phyloP scores from a whole-genome alignment of 2,797 vertebrate species.

The Ciconia nigra region DNA sequence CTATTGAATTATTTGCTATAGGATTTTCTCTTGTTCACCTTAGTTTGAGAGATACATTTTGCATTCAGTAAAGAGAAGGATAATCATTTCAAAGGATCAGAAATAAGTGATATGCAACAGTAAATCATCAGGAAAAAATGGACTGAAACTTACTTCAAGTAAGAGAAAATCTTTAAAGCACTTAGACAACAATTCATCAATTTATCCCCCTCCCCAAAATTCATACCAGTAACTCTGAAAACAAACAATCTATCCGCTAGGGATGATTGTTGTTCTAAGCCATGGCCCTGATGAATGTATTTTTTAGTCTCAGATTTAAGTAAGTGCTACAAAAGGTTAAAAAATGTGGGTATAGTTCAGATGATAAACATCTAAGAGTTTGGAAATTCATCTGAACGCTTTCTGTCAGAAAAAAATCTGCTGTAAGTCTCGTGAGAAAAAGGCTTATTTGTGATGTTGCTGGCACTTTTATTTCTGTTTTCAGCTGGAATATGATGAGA shows the following conservation, averaged over 20 bases:
- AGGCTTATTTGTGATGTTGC: conserved; percentile 22
- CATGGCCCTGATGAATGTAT: neutral
- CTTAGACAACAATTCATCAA: neutral
- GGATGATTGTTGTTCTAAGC: neutral
- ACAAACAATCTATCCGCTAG: neutral
- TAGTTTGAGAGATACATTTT: neutral
- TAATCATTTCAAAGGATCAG: neutral
- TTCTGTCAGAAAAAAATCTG: neutral
- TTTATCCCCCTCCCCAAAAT: neutral
- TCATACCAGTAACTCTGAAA: neutral
- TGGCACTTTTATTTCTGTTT: conserved; percentile 43
- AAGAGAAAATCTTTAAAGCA: neutral
- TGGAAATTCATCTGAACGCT: neutral
- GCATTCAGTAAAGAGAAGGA: neutral
- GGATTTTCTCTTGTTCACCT: neutral
- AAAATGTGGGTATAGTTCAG: conserved; percentile 39
- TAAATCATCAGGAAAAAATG: neutral
- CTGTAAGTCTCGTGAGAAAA: conserved; percentile 13
- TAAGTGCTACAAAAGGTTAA: conserved; percentile 32
- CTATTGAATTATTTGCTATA: neutral
- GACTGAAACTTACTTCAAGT: neutral
- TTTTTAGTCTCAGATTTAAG: neutral
- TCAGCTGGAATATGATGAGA: conserved; percentile 45
- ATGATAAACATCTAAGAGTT: conserved; percentile 19
- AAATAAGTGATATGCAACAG: neutral